Evolutionary conservation across 2,888 invertebrate species (phyloP).

Genomic region (Polylopha cassiicola): DNA sequence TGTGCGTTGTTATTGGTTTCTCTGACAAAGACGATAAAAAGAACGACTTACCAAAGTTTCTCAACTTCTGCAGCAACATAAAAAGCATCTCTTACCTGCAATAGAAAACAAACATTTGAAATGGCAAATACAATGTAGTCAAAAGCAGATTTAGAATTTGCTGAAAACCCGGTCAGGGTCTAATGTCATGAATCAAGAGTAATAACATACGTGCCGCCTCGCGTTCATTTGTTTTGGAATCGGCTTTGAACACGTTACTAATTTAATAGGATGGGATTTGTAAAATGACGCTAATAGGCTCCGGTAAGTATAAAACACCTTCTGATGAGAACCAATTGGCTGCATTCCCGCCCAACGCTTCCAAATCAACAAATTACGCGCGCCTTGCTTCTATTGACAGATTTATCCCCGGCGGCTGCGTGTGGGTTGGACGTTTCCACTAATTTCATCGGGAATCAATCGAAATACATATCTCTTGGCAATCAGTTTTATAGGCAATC

Average conservation of each 20-base stretch:
- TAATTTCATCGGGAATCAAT: conserved; percentile 32
- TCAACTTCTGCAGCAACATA: neutral
- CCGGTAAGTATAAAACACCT: conserved; percentile 37
- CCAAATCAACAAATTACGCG: conserved; percentile 44
- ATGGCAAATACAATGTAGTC: conserved; percentile 7
- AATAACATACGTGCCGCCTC: conserved; percentile 25
- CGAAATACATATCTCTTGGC: conserved; percentile 17
- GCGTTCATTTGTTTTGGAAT: conserved; percentile 41
- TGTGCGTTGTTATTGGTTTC: too few relatives aligned
- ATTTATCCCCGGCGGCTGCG: conserved; percentile 44
- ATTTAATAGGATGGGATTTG: conserved; percentile 31
- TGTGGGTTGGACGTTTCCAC: conserved; percentile 22
- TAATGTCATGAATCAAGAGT: conserved; percentile 12
- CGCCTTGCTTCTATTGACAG: conserved; percentile 43
- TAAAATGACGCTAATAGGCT: conserved; percentile 33
- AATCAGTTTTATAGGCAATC: conserved; percentile 18
- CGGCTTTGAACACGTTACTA: conserved; percentile 29
- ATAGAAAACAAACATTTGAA: conserved; percentile 25
- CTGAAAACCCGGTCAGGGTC: conserved; percentile 16
- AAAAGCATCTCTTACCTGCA: conserved; percentile 29
- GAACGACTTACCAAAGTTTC: too few relatives aligned
- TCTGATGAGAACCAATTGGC: conserved; percentile 53
- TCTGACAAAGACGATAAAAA: too few relatives aligned
- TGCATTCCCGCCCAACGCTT: conserved; percentile 33
- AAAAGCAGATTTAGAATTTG: conserved; percentile 10